A percentile compares a stretch with the other conserved stretches of the same genome.
Evolutionary conservation across 2,888 invertebrate species (phyloP).

Genomic region (Geophilus truncorum): DNA sequence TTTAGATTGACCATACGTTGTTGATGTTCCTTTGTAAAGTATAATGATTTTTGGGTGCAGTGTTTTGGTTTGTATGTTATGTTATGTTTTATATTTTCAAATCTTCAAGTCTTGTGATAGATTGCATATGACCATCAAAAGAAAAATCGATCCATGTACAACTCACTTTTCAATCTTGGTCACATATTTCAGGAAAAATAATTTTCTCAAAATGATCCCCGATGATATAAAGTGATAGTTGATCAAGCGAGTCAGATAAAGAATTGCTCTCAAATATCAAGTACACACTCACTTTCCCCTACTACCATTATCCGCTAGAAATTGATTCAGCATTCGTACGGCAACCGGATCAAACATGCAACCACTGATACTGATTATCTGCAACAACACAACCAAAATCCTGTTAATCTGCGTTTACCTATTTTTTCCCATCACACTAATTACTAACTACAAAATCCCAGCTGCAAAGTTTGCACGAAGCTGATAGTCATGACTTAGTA

Average conservation of each 20-base stretch:
- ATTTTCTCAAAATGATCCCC: no score
- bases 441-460: slow-evolving; percentile 1
- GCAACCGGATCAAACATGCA: not conserved
- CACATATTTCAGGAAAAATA: not conserved
- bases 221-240: no score
- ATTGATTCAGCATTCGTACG: slow-evolving; percentile 3
- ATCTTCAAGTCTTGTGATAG: no score
- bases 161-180: no score
- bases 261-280: not conserved
- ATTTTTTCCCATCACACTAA: not conserved
- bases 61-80: no score
- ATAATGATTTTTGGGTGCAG: no score
- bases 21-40: no score
- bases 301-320: not conserved
- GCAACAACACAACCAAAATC: slow-evolving; percentile 1
- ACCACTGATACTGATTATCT: slow-evolving; percentile 2
- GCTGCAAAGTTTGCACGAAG: slow-evolving; percentile 6
- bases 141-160: no score
- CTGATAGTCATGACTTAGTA: not conserved
- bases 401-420: not conserved
- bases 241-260: not conserved
- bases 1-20: no score
- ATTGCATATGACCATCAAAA: no score
- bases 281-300: not conserved
- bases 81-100: no score